Evolutionary conservation across 2,888 invertebrate species (phyloP).

Genomic region (Hipparchia sbordonii): DNA sequence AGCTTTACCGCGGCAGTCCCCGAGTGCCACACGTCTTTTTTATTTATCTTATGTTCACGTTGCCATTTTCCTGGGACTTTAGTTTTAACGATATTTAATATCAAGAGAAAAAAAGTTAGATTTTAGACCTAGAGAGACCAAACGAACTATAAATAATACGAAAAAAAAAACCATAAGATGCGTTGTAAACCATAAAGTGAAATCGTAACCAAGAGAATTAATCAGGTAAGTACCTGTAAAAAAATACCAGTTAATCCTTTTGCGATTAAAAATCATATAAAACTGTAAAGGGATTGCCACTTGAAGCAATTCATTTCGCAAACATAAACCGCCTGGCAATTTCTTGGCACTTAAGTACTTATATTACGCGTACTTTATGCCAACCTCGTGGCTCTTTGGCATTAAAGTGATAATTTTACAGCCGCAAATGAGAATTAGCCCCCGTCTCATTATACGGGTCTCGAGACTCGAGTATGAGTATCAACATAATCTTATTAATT

Average conservation of each 20-base stretch:
- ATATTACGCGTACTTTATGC: slow-evolving; percentile 14
- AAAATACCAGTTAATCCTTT: background rate
- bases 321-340: slow-evolving; percentile 3
- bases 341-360: slow-evolving; percentile 16
- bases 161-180: too few species aligned
- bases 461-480: background rate
- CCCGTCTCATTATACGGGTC: slow-evolving; percentile 11
- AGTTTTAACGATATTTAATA: background rate
- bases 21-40: background rate
- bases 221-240: background rate
- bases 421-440: slow-evolving; percentile 17
- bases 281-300: background rate
- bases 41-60: background rate
- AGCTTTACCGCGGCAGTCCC: too few species aligned
- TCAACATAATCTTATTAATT: slow-evolving; percentile 12
- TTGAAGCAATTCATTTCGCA: slow-evolving; percentile 5
- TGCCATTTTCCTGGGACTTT: background rate
- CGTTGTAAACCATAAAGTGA: background rate
- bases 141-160: too few species aligned
- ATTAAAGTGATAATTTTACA: slow-evolving; percentile 28
- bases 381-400: background rate
- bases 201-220: background rate
- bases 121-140: too few species aligned
- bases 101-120: background rate
- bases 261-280: background rate